Base-by-base conservation (phyloP, 2,797 vertebrate genomes). In the Rhyacichthys aspro region DNA sequence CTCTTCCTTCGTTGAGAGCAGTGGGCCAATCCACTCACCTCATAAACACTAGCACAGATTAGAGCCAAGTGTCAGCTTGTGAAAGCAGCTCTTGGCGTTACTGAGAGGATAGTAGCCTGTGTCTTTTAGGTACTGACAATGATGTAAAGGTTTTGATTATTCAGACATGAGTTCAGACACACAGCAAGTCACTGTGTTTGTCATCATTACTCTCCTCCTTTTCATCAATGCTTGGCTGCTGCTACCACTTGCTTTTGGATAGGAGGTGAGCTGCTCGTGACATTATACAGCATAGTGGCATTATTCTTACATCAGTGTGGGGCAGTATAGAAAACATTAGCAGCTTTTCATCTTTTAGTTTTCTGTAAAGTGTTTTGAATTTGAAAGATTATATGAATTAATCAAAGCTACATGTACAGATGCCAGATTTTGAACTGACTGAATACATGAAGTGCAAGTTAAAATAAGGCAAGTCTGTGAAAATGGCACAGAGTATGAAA, bases 221-320 rank as follows among this genome's bases (percentile, higher is more conserved):
- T 73, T 86, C 55, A 50, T 90, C 45, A 88, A 88, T 32, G 64
- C 70, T 0, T 88, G 85, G 85, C 57, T 90, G 49, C 15, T 86
- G 41, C 50, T 88, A 5, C 65, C 68, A 14, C 37, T 86, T 8
- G 41, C 52, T 57, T 64, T 75, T 11, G 49, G 48, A 68, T 84
- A 71, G 44, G 46, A 38, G 1, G 45, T 34, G 32, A 32, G 15
- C 2, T 53, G 50, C 36, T 18, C 10, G 12, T 37, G 39, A 12
- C 11, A 53, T 9, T 9, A 2, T 17, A 50, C 17, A 11, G 48
- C 48, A 37, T 9, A 1, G 8, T 16, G 33, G 33, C 32, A 7
- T 50, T 36, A 37, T 50, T 50, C 4, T 28, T 28, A 28, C 23
- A 28, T 28, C 3, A 28, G 23, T 28, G 23, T 28, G 23, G 3